Base-by-base conservation (phyloP, 2,797 vertebrate genomes). In the Acanthis flammea region DNA sequence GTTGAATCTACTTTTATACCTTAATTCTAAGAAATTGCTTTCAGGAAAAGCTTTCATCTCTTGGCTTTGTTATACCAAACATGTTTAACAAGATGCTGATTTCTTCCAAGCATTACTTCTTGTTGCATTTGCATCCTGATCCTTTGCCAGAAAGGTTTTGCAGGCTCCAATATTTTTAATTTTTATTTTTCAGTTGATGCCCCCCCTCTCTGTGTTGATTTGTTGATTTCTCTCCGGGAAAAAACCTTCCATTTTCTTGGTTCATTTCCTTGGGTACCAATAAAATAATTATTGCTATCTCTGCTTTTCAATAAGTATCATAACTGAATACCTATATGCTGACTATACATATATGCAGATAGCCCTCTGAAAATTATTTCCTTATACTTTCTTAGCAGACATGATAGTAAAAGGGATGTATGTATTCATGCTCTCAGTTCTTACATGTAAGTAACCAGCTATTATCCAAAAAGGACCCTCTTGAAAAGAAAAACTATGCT, bases 131-230 rank as follows among this genome's bases (percentile, higher is more conserved):
- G 0, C 24, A 51, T 19, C 13, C 22, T 39, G 19, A 48, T 65
- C 3, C 12, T 72, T 67, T 86, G 14, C 10, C 24, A 83, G 14
- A 78, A 23, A 39, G 19, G 7, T 42, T 63, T 58, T 54, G 5
- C 6, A 39, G 5, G 6, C 3, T 68, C 7, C 1, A 4, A 4
- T 16, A 37, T 54, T n/a, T 27, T 42, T 7, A 19, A 15, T 17
- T 44, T 51, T 31, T 33, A 4, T 16, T 31, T 45, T 45, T 48
- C 2, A 28, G 8, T 42, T 30, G 7, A 4, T 15, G 2, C 0
- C 9, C 12, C 4, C 51, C 3, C 50, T 42, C 31, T 39, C 35
- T 74, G 2, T 19, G 5, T 53, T 70, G 7, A 2, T 68, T 66
- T 17, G 10, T 24, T 84, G 30, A 54, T 33, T 65, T 72, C 15